A percentile compares a stretch with the other conserved stretches of the same genome.
Conservation (phyloP, 2,113 vertebrate genomes). For the Epinephelus moara region DNA sequence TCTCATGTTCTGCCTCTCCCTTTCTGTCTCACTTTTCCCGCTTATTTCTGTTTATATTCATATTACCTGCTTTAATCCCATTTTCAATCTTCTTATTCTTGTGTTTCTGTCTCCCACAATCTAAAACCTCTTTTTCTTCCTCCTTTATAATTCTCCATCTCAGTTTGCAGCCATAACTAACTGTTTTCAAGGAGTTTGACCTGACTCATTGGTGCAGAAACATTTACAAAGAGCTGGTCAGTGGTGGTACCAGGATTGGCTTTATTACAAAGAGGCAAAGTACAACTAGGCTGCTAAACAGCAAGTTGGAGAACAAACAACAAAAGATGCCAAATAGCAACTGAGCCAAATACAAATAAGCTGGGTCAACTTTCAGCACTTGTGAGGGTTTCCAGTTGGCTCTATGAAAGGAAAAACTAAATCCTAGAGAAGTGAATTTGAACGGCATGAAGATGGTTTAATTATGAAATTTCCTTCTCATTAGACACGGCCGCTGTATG, state of each 20-base stretch:
- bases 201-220: constrained; percentile 6
- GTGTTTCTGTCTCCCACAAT: not conserved
- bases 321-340: constrained; percentile 24
- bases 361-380: constrained; percentile 6
- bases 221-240: not conserved
- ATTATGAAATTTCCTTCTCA: not conserved
- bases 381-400: constrained; percentile 2
- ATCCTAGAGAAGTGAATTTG: not conserved
- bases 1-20: not conserved
- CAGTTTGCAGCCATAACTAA: constrained; percentile 1
- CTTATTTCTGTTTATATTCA: not conserved
- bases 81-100: not conserved
- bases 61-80: not conserved
- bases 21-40: not conserved
- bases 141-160: not conserved
- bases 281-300: constrained; percentile 35
- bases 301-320: constrained; percentile 40
- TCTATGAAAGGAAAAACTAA: not conserved
- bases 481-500: constrained; percentile 88
- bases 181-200: not conserved
- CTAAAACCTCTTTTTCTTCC: not conserved
- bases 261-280: constrained; percentile 41
- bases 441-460: not conserved
- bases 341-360: constrained; percentile 41
- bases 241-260: not conserved